Conservation (phyloP, 2,888 invertebrate genomes). For the Dryocosmus kuriphilus region DNA sequence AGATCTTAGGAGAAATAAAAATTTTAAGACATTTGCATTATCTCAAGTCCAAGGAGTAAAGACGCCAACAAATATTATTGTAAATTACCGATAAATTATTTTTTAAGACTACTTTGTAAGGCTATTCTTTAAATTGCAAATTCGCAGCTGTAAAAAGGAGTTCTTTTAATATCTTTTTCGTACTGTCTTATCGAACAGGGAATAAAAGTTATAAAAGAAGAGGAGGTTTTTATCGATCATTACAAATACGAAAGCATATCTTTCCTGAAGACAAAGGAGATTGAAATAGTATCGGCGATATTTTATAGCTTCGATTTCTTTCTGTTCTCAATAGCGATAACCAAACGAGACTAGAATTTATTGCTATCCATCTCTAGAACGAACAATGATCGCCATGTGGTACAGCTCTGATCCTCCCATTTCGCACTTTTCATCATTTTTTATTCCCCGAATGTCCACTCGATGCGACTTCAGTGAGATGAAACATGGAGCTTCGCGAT, state of each 20-base stretch:
- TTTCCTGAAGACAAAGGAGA: slow-evolving; percentile 5
- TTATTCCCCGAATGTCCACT: background rate
- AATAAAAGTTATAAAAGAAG: background rate
- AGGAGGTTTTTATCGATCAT: background rate
- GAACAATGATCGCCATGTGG: slow-evolving; percentile 38
- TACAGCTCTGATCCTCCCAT: slow-evolving; percentile 31
- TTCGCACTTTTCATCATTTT: slow-evolving; percentile 8
- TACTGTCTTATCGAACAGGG: background rate
- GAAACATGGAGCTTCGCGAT: slow-evolving; percentile 41
- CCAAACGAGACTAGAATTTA: slow-evolving; percentile 21
- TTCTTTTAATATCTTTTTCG: background rate
- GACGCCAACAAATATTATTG: too few species aligned
- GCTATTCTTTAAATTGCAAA: too few species aligned
- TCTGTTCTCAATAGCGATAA: slow-evolving; percentile 1
- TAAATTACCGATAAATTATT: too few species aligned
- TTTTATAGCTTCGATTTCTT: slow-evolving; percentile 17
- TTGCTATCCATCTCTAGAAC: slow-evolving; percentile 24
- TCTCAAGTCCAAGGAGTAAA: background rate
- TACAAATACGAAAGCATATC: background rate
- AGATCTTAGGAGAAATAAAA: background rate
- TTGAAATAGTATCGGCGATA: slow-evolving; percentile 5
- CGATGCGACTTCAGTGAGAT: slow-evolving; percentile 12
- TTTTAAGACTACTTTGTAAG: too few species aligned
- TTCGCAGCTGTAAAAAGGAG: too few species aligned
- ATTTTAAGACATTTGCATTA: background rate